Evolutionary conservation across 1,140 invertebrate genomes (phyloP), one percentile per base, ranked within the genome.

Genomic region (Drosophila pseudoobscura): DNA sequence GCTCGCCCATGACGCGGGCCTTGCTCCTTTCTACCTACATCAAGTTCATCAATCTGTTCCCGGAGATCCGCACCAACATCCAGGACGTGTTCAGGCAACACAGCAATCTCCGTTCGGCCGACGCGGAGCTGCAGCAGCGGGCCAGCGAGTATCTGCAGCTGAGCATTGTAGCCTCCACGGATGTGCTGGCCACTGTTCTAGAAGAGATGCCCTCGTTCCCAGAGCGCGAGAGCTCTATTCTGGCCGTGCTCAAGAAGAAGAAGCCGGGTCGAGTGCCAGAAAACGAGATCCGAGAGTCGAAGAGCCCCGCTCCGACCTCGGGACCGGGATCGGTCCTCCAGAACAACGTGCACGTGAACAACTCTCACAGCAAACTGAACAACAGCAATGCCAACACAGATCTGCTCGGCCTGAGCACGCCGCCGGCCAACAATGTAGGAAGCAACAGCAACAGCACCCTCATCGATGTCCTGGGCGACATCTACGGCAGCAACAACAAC

Each of bases 181-280:
- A 99, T 94, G 98, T 99, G 74, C 93, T 99, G 92, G 98, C 98
- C 6, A 99, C 98, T 50, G 98, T 99, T 57, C 93, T 99, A 54
- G 99, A 99, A 94, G 99, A 99, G 94, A 99, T 99, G 99, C 99
- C 99, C 53, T 98, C 99, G 50, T 99, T 99, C 93, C 98, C 99
- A 2, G 99, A 99, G 93, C 94, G 98, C 84, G 99, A 99, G 93
- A 99, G 98, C 51, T 99, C 98, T 2, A 98, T 99, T 90, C 94
- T 99, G 57, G 98, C 98, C 49, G 96, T 99, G 64, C 94, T 99
- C 74, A 99, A 99, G 93, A 99, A 99, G 92, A 99, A 99, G 92
- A 99, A 99, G 89, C 97, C 97, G 6, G 97, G 97, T 6, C 93
- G 97, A 54, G 95, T 97, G 65, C 96, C 96, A 13, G 97, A 97